These are phyloP conservation scores for Glossophaga mutica DNA, from an alignment of 2,797 vertebrate species.

Conservation along the genomic window DNA sequence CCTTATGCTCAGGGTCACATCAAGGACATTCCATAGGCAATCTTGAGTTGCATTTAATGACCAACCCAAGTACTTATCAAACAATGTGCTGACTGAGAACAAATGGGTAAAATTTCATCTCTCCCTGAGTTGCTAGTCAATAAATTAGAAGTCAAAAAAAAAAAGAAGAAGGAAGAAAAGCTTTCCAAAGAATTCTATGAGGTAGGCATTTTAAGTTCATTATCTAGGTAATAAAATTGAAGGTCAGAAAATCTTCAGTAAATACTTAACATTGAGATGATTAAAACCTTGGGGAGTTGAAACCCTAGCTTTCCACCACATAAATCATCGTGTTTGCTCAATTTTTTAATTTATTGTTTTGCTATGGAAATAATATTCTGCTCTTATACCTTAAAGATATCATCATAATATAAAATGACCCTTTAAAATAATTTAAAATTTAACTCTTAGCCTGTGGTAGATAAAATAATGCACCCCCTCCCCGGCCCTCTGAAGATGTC, in stretches of 20 bases:
- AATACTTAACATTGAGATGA: not conserved
- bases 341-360: not conserved
- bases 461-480: not conserved
- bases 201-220: not conserved
- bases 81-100: not conserved
- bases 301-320: not conserved
- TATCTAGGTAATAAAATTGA: slow-evolving; percentile 3
- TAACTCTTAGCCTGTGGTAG: not conserved
- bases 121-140: not conserved
- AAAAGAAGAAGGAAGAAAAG: not conserved
- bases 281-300: not conserved
- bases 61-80: not conserved
- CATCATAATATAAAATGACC: not conserved
- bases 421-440: not conserved
- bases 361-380: not conserved
- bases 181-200: not conserved
- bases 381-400: not conserved
- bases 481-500: not conserved
- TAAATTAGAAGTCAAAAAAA: slow-evolving; percentile 28
- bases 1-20: not conserved
- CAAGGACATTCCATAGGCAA: not conserved
- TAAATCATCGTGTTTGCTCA: not conserved
- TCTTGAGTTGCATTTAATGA: not conserved
- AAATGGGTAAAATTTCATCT: not conserved
- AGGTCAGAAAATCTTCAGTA: slow-evolving; percentile 26